phyloP scores from a whole-genome alignment of 2,113 vertebrate genomes.

The Pelmatolapia mariae region DNA sequence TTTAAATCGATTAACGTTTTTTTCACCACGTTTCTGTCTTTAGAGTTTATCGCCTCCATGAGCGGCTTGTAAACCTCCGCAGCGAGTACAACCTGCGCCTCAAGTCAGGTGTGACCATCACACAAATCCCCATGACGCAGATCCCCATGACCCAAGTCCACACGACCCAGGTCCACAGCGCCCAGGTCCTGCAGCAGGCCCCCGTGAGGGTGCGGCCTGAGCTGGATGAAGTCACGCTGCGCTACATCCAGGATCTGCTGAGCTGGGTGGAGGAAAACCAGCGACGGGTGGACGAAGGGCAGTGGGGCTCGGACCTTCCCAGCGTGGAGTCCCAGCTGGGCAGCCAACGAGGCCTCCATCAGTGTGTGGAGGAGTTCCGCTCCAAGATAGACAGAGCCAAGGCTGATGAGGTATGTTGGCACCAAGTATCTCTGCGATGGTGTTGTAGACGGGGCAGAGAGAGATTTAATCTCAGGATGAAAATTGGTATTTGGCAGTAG shows the following conservation, averaged over 20 bases:
- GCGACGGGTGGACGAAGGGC: constrained; percentile 70
- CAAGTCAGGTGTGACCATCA: constrained; percentile 73
- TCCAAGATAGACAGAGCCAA: constrained; percentile 89
- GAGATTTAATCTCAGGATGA: background rate
- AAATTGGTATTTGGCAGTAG: background rate
- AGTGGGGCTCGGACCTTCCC: constrained; percentile 90
- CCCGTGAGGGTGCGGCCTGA: constrained; percentile 65
- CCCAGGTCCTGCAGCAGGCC: constrained; percentile 56
- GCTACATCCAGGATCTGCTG: constrained; percentile 88
- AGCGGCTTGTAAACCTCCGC: constrained; percentile 89
- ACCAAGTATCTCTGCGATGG: rapidly evolving
- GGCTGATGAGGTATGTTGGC: constrained; percentile 76
- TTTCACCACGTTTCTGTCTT: background rate
- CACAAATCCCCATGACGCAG: constrained; percentile 58
- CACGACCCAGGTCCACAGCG: constrained; percentile 35
- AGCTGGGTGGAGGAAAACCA: constrained; percentile 96
- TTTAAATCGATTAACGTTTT: rapidly evolving
- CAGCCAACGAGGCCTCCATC: constrained; percentile 87
- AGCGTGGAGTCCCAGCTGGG: constrained; percentile 86
- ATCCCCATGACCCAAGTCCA: constrained; percentile 52
- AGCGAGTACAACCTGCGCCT: constrained; percentile 91
- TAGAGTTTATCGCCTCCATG: constrained; percentile 91
- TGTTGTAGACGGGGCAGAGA: rapidly evolving
- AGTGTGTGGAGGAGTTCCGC: constrained; percentile 87
- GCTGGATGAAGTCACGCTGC: constrained; percentile 81